These are phyloP conservation scores for Drosophila pallidifrons DNA, from an alignment of 1,140 invertebrate species.

Conservation along the genomic window DNA sequence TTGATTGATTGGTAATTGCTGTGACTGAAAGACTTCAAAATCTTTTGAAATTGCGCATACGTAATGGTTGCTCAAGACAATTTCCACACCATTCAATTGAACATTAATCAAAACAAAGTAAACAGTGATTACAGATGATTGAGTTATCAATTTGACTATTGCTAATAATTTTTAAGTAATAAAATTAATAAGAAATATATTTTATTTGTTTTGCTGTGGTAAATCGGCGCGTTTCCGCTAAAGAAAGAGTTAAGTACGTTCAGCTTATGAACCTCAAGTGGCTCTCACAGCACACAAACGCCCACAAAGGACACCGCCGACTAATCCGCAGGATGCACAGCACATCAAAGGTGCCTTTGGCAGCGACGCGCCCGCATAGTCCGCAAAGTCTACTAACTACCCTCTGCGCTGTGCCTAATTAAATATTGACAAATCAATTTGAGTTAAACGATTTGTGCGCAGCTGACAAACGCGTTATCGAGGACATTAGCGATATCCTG, in stretches of 20 bases:
- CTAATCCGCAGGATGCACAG: slow-evolving; percentile 70
- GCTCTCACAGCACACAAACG: not conserved
- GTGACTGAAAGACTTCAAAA: slow-evolving; percentile 23
- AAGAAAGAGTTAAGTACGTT: not conserved
- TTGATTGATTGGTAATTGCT: slow-evolving; percentile 65
- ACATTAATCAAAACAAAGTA: slow-evolving; percentile 17
- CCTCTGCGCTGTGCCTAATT: slow-evolving; percentile 59
- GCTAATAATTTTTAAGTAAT: not conserved
- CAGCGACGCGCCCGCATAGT: slow-evolving; percentile 40
- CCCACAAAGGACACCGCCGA: slow-evolving; percentile 58
- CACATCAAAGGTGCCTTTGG: slow-evolving; percentile 62
- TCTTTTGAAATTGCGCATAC: slow-evolving; percentile 45
- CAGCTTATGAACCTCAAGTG: slow-evolving; percentile 7
- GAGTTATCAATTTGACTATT: not conserved
- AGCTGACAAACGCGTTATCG: slow-evolving; percentile 56
- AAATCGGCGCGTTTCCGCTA: not conserved
- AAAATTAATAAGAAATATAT: not conserved
- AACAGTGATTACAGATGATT: not conserved
- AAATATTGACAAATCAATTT: slow-evolving; percentile 84
- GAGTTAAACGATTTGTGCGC: slow-evolving; percentile 81
- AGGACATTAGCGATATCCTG: slow-evolving; percentile 40
- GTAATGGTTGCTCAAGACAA: slow-evolving; percentile 21
- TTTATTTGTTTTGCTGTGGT: not conserved
- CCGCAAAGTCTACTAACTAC: slow-evolving; percentile 2
- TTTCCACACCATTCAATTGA: slow-evolving; percentile 9